A percentile compares a stretch with the other conserved stretches of the same genome.
phyloP scores from a whole-genome alignment of 2,888 invertebrate genomes.

The Hypercompe scribonia region DNA sequence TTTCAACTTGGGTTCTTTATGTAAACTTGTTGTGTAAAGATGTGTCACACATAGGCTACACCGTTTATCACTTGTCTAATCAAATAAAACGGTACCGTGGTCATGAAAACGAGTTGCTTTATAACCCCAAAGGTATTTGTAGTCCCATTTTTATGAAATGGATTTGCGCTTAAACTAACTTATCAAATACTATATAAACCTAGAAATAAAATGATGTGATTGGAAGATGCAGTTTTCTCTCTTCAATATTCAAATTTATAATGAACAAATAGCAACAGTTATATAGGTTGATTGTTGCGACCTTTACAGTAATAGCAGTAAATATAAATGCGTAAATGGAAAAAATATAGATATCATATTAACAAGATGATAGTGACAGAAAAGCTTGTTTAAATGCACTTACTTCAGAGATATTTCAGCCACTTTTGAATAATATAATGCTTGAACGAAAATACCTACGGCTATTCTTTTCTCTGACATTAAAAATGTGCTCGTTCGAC shows the following conservation, averaged over 20 bases:
- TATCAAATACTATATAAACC: neutral
- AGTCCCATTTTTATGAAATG: conserved; percentile 14
- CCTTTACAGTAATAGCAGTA: neutral
- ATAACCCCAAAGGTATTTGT: conserved; percentile 15
- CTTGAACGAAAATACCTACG: no score
- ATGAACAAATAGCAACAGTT: neutral
- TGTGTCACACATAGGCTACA: conserved; percentile 36
- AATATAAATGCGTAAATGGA: neutral
- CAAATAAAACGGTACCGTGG: conserved; percentile 29
- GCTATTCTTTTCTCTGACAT: neutral
- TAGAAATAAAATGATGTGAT: neutral
- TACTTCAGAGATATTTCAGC: neutral
- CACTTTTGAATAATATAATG: no score
- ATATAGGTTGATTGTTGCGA: neutral
- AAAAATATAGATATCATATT: no score
- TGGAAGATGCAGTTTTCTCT: neutral
- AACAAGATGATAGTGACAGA: no score
- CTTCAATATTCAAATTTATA: neutral
- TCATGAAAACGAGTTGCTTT: conserved; percentile 37
- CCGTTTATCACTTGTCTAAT: conserved; percentile 30
- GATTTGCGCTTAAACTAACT: neutral
- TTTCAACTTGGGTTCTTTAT: conserved; percentile 46
- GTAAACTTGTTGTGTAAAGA: conserved; percentile 40
- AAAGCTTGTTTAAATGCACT: no score
- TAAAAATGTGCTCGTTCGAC: no score